phyloP scores from a whole-genome alignment of 37 sponge, comb jelly and placozoan genomes.

The Amphimedon queenslandica region DNA sequence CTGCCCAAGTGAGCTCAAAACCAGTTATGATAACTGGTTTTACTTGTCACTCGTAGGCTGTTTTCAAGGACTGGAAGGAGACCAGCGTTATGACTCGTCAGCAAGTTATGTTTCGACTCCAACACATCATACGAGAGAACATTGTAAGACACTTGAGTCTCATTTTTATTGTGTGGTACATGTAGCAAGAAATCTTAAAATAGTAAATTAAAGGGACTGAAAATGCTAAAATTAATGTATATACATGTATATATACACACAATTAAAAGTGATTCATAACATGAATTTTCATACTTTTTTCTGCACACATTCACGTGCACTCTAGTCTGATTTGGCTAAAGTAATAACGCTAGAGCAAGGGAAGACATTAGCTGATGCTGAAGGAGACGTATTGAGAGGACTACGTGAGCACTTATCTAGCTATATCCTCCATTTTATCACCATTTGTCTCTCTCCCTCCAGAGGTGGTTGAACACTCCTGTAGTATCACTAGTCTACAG shows the following conservation, averaged over 20 bases:
- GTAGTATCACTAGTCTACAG: constrained; percentile 86
- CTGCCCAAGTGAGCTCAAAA: constrained; percentile 44
- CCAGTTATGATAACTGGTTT: not conserved
- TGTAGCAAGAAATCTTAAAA: too few relatives aligned
- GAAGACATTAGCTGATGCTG: constrained; percentile 97
- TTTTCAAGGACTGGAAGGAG: constrained; percentile 79
- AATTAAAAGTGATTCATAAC: constrained; percentile 2
- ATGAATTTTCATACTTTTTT: too few relatives aligned
- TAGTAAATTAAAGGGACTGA: too few relatives aligned
- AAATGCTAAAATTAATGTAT: constrained; percentile 2
- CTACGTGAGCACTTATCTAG: constrained; percentile 56
- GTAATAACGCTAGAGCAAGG: constrained; percentile 92
- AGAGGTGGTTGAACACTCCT: constrained; percentile 98
- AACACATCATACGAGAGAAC: constrained; percentile 78
- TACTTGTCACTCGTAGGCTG: constrained; percentile 3
- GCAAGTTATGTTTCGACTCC: constrained; percentile 94
- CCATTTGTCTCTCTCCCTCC: not conserved
- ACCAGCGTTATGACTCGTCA: constrained; percentile 79
- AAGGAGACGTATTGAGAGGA: constrained; percentile 93
- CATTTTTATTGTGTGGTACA: too few relatives aligned
- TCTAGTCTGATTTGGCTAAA: constrained; percentile 58
- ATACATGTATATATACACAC: constrained; percentile 15
- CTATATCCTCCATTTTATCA: not conserved
- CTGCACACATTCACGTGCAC: not conserved
- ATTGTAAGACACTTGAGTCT: constrained; percentile 78